Evolutionary conservation across 2,888 invertebrate genomes (phyloP).

Genomic region (Spisula solida): DNA sequence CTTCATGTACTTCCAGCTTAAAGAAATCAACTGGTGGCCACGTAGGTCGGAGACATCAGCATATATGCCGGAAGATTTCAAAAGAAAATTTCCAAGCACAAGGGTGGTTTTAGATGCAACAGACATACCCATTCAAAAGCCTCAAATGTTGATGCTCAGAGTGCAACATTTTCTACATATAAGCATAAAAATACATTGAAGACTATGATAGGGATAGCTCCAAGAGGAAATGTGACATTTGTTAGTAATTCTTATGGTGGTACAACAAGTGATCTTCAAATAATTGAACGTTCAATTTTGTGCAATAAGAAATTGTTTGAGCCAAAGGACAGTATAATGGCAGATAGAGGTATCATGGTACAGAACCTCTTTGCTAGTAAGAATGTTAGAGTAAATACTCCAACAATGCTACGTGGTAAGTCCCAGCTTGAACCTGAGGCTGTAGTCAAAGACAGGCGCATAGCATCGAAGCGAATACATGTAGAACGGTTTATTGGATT

Average conservation of each 20-base stretch:
- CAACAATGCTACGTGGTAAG: conserved; percentile 69
- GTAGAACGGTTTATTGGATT: conserved; percentile 66
- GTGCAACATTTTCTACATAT: conserved; percentile 70
- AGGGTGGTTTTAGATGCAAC: conserved; percentile 74
- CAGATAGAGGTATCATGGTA: conserved; percentile 73
- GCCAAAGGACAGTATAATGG: conserved; percentile 58
- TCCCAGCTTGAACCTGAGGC: conserved; percentile 65
- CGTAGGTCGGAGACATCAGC: conserved; percentile 42
- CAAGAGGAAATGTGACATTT: conserved; percentile 60
- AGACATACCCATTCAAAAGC: conserved; percentile 69
- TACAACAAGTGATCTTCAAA: conserved; percentile 66
- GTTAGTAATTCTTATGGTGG: conserved; percentile 64
- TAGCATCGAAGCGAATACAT: conserved; percentile 57
- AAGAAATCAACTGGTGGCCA: conserved; percentile 71
- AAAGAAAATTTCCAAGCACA: conserved; percentile 65
- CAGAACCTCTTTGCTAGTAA: conserved; percentile 71
- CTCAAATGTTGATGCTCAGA: conserved; percentile 64
- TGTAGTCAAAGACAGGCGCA: conserved; percentile 63
- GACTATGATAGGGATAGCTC: conserved; percentile 60
- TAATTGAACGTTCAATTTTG: conserved; percentile 65
- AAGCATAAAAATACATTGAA: conserved; percentile 74
- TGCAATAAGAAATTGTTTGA: conserved; percentile 31
- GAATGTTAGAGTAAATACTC: conserved; percentile 69
- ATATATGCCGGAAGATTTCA: conserved; percentile 68
- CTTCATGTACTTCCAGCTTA: conserved; percentile 69